Conservation (phyloP, 2,797 vertebrate genomes). For the Chiroxiphia lanceolata region DNA sequence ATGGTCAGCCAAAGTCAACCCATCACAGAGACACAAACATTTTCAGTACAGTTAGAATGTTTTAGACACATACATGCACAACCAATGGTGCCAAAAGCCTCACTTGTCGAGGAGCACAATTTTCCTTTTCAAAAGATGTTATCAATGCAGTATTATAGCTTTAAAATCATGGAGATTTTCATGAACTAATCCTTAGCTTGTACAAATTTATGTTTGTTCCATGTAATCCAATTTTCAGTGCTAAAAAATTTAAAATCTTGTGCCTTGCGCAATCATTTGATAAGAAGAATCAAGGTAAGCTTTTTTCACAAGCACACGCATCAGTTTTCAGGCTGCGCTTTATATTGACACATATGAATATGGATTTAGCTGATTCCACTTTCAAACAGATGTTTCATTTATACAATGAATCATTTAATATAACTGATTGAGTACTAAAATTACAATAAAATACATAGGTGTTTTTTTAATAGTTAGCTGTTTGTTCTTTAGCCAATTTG, state of each 20-base stretch:
- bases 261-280: background rate
- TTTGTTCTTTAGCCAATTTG: background rate
- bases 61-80: accelerated
- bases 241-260: background rate
- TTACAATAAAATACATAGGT: accelerated
- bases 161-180: background rate
- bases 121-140: background rate
- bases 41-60: background rate
- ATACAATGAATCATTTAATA: background rate
- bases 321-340: background rate
- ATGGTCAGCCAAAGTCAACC: background rate
- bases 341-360: background rate
- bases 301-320: background rate
- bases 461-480: background rate
- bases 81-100: background rate
- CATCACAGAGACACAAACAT: background rate
- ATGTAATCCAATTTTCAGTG: background rate
- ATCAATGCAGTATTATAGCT: background rate
- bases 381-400: background rate
- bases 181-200: background rate
- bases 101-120: background rate
- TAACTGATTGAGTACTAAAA: background rate
- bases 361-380: background rate
- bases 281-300: background rate
- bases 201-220: background rate